Evolutionary conservation across 2,888 invertebrate species (phyloP).

Genomic region (Lacanobia oleracea): DNA sequence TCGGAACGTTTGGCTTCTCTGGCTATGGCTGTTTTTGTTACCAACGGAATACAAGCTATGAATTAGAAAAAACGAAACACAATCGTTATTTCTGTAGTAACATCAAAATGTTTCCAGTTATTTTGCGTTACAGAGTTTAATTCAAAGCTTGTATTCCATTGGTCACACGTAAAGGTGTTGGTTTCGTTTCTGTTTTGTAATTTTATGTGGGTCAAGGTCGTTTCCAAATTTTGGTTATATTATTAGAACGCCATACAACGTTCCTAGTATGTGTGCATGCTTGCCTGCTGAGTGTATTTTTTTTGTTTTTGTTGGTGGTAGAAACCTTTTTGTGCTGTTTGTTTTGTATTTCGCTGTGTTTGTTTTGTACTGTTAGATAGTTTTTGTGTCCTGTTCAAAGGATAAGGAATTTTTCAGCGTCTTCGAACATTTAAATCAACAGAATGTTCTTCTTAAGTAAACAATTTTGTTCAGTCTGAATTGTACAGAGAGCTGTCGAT

Average conservation of each 20-base stretch:
- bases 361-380: conserved; percentile 48
- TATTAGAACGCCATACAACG: conserved; percentile 76
- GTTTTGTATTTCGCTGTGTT: conserved; percentile 59
- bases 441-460: conserved; percentile 37
- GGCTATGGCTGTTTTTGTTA: conserved; percentile 79
- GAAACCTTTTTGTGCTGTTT: conserved; percentile 59
- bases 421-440: conserved; percentile 47
- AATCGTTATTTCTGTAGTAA: not conserved
- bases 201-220: conserved; percentile 76
- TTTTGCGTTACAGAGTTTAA: conserved; percentile 20
- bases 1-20: conserved; percentile 85
- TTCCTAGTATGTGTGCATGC: conserved; percentile 87
- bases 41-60: conserved; percentile 73
- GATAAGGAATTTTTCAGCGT: conserved; percentile 41
- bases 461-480: conserved; percentile 53
- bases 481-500: conserved; percentile 63
- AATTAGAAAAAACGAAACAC: not conserved
- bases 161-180: conserved; percentile 80
- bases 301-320: conserved; percentile 74
- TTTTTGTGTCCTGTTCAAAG: conserved; percentile 58
- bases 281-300: conserved; percentile 84
- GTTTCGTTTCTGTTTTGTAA: conserved; percentile 70
- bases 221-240: conserved; percentile 69
- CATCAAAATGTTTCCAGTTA: not conserved
- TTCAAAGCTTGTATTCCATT: conserved; percentile 76